Evolutionary conservation across 1,140 invertebrate genomes (phyloP).

Genomic region (Glossosoma conforme): DNA sequence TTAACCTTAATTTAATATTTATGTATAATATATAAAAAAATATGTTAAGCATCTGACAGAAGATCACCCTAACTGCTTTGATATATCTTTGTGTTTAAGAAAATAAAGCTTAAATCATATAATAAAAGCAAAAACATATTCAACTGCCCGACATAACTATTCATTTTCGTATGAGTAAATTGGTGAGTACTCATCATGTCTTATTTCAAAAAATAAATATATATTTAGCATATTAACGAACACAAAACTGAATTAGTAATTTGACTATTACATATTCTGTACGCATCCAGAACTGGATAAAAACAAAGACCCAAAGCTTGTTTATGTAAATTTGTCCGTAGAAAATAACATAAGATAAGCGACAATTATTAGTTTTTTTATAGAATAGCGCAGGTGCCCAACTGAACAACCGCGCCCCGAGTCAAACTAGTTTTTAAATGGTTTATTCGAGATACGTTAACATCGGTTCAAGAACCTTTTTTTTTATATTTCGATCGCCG

Average conservation of each 20-base stretch:
- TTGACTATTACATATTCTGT: slow-evolving; percentile 3
- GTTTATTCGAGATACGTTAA: not conserved
- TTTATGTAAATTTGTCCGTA: slow-evolving; percentile 26
- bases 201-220: not conserved
- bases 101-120: too few species aligned
- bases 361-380: slow-evolving; percentile 23
- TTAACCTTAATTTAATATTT: too few species aligned
- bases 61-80: too few species aligned
- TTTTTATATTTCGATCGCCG: not conserved
- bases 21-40: too few species aligned
- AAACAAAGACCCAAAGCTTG: slow-evolving; percentile 23
- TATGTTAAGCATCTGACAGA: too few species aligned
- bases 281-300: slow-evolving; percentile 15
- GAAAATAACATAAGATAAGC: slow-evolving; percentile 22
- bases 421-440: slow-evolving; percentile 10
- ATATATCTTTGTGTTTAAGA: too few species aligned
- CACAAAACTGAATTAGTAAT: not conserved
- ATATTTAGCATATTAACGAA: not conserved
- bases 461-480: not conserved
- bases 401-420: slow-evolving; percentile 8
- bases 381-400: slow-evolving; percentile 21
- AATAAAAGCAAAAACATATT: too few species aligned
- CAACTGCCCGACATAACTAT: too few species aligned
- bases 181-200: not conserved
- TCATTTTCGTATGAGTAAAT: not conserved